Evolutionary conservation across 2,797 vertebrate genomes (phyloP), one percentile per base, ranked within the genome.

Genomic region (Sebastes matsubarae): DNA sequence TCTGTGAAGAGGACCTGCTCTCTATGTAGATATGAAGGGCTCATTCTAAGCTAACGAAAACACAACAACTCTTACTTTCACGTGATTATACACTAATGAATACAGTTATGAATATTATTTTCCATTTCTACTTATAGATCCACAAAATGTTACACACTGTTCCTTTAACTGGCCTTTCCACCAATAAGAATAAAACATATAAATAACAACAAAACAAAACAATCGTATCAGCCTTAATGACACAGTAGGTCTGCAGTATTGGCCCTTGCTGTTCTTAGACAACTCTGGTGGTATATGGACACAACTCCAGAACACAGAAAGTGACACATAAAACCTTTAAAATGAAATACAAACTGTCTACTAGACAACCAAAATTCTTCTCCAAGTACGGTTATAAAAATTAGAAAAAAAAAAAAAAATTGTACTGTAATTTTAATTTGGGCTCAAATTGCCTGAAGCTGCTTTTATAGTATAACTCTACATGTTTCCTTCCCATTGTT

Each of bases 51-150:
- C 38, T 42, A 16, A 42, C 38, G 38, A 1, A 16, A 42, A 42
- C 38, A 42, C 38, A 42, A 42, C 38, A 42, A 42, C 38, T 42
- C 38, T 42, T 16, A 42, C 12, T 42, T 42, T 42, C 38, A 42
- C 14, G 38, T 42, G 14, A 42, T 42, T 42, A 42, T 42, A 16
- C 38, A 16, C 1, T 42, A 42, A 42, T 16, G 38, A 42, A 42
- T 0, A 42, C 0, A 7, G 6, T 42, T 42, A 16, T 42, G 38
- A 42, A 42, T 42, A 42, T 0, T 42, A 42, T 42, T 0, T 42
- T 42, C 38, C 38, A 1, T 42, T 42, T 42, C 14, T 42, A 14
- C 38, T 16, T 0, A 42, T 42, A 7, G 38, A 42, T 16, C 38
- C 38, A 42, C 0, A 42, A 42, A 42, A 42, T 16, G 13, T 42